phyloP scores from a whole-genome alignment of 2,888 invertebrate genomes.

The Chironomus tentans region DNA sequence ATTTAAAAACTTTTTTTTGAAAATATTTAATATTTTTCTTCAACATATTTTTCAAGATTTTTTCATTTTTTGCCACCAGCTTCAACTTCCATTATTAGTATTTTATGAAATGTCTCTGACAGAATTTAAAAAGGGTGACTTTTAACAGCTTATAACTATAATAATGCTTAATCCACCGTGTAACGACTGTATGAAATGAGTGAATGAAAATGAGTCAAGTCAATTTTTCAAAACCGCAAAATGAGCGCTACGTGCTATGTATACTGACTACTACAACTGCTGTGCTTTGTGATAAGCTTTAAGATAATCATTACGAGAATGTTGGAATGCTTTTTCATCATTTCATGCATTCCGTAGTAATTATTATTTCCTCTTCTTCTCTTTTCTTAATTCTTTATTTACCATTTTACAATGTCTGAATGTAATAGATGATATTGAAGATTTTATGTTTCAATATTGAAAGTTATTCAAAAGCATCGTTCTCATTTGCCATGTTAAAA shows the following conservation, averaged over 20 bases:
- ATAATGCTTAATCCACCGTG: constrained; percentile 12
- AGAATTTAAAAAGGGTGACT: background rate
- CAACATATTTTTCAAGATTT: no score
- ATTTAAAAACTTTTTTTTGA: no score
- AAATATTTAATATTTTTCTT: no score
- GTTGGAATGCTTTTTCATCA: background rate
- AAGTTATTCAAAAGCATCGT: background rate
- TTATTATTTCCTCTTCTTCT: background rate
- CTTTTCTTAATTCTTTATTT: no score
- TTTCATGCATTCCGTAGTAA: background rate
- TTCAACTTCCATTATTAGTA: no score
- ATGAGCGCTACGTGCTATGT: background rate
- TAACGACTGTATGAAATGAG: constrained; percentile 1
- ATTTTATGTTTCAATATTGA: background rate
- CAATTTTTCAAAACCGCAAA: background rate
- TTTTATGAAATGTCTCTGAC: no score
- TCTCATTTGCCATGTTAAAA: background rate
- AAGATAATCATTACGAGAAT: background rate
- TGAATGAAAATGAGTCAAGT: background rate
- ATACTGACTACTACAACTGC: background rate
- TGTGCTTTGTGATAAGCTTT: background rate
- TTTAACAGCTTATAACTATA: constrained; percentile 11
- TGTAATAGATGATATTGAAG: background rate
- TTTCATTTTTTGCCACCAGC: no score
- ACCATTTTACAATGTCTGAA: no score